Conservation (phyloP, 2,113 vertebrate species). For the Anolis sagrei region DNA sequence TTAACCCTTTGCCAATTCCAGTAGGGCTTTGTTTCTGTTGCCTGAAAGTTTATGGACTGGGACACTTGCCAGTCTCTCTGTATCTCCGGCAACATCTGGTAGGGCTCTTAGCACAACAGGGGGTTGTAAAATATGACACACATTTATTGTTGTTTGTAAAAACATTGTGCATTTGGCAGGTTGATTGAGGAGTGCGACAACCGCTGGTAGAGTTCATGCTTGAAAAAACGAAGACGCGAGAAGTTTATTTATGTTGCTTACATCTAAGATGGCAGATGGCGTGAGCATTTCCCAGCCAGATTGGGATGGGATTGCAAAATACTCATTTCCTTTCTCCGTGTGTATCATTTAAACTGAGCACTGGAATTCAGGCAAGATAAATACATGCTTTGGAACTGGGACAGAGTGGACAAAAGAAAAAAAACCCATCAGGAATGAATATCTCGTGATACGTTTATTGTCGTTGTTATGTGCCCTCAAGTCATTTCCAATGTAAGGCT, state of each 20-base stretch:
- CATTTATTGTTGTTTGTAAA: slow-evolving; percentile 55
- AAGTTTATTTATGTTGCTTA: slow-evolving; percentile 60
- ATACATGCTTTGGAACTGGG: slow-evolving; percentile 43
- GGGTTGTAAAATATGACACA: slow-evolving; percentile 53
- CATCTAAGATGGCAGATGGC: slow-evolving; percentile 47
- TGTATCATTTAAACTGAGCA: slow-evolving; percentile 54
- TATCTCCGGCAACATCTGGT: slow-evolving; percentile 20
- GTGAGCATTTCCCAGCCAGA: slow-evolving; percentile 43
- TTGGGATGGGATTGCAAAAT: slow-evolving; percentile 47
- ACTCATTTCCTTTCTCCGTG: slow-evolving; percentile 6
- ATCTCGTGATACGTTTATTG: neutral
- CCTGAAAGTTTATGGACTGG: slow-evolving; percentile 15
- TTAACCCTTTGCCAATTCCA: neutral
- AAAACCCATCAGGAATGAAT: slow-evolving; percentile 22
- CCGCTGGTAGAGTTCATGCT: slow-evolving; percentile 41
- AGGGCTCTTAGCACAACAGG: neutral
- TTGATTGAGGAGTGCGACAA: slow-evolving; percentile 42
- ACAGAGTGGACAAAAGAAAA: slow-evolving; percentile 7
- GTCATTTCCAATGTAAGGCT: too few species aligned
- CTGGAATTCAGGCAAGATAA: slow-evolving; percentile 48
- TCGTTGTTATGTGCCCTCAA: too few species aligned
- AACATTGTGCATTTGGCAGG: slow-evolving; percentile 56
- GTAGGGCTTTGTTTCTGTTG: neutral
- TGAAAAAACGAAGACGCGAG: slow-evolving; percentile 24
- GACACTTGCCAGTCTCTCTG: neutral